These are phyloP conservation scores for Pituophis catenifer DNA, from an alignment of 2,113 vertebrate genomes.

Conservation along the genomic window DNA sequence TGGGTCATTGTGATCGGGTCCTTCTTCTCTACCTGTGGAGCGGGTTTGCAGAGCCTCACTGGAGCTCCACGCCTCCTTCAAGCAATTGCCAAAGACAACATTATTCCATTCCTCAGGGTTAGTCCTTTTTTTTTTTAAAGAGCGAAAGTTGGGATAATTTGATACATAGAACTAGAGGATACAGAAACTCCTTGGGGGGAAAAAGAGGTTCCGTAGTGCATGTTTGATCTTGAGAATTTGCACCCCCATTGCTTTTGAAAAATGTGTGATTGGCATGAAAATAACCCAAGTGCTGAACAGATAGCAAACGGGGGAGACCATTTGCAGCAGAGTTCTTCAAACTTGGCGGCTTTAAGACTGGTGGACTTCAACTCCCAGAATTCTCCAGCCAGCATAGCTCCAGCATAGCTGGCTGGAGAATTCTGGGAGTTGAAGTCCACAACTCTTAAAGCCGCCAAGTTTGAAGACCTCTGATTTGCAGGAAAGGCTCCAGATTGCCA, in stretches of 20 bases:
- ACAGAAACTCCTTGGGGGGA: not conserved
- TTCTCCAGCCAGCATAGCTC: too few relatives aligned
- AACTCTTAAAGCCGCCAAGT: too few relatives aligned
- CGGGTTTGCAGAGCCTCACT: constrained; percentile 91
- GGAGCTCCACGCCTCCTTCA: constrained; percentile 93
- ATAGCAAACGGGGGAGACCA: not conserved
- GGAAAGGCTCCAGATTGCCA: not conserved
- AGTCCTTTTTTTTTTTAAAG: not conserved
- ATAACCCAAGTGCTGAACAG: not conserved
- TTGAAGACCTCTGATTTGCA: not conserved
- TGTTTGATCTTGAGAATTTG: not conserved
- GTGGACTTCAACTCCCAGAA: too few relatives aligned
- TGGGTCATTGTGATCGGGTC: constrained; percentile 98
- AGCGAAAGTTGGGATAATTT: not conserved
- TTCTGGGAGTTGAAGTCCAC: too few relatives aligned
- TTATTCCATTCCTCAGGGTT: constrained; percentile 95
- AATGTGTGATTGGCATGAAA: not conserved
- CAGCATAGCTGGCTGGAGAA: too few relatives aligned
- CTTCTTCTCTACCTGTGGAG: constrained; percentile 96
- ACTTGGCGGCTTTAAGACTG: too few relatives aligned
- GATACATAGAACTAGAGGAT: not conserved
- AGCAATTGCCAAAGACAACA: constrained; percentile 97
- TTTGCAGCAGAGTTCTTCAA: not conserved
- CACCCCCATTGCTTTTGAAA: not conserved
- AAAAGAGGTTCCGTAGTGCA: not conserved